Percentiles rank a stretch among this genome's conserved stretches.
These are phyloP conservation scores for Kobus ellipsiprymnus DNA, from an alignment of 2,113 vertebrate species.

Conservation along the genomic window DNA sequence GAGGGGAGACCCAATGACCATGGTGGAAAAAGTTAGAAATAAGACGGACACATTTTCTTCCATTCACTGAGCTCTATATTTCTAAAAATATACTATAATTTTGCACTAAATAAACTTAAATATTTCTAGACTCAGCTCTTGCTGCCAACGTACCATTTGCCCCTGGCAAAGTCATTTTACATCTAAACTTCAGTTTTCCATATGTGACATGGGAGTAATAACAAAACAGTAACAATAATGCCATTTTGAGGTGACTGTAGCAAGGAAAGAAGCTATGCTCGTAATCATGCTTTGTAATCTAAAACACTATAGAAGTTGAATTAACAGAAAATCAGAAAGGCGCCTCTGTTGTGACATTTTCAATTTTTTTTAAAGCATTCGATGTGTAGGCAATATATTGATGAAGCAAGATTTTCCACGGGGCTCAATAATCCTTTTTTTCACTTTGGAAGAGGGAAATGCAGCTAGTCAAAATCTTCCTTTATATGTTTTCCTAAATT, in stretches of 20 bases:
- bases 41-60: not conserved
- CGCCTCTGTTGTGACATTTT: not conserved
- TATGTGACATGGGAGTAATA: not conserved
- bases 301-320: not conserved
- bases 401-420: not conserved
- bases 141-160: not conserved
- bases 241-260: not conserved
- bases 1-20: not conserved
- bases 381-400: not conserved
- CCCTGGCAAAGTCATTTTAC: not conserved
- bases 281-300: not conserved
- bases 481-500: not conserved
- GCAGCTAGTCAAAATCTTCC: not conserved
- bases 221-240: not conserved
- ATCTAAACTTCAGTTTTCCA: not conserved
- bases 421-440: not conserved
- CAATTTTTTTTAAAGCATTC: not conserved
- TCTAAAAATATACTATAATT: not conserved
- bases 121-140: not conserved
- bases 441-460: not conserved
- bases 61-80: not conserved
- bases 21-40: not conserved
- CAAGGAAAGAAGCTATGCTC: not conserved
- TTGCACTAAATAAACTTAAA: not conserved
- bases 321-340: not conserved